Evolutionary conservation across 2,888 invertebrate genomes (phyloP).

Genomic region (Spilosoma lubricipeda): DNA sequence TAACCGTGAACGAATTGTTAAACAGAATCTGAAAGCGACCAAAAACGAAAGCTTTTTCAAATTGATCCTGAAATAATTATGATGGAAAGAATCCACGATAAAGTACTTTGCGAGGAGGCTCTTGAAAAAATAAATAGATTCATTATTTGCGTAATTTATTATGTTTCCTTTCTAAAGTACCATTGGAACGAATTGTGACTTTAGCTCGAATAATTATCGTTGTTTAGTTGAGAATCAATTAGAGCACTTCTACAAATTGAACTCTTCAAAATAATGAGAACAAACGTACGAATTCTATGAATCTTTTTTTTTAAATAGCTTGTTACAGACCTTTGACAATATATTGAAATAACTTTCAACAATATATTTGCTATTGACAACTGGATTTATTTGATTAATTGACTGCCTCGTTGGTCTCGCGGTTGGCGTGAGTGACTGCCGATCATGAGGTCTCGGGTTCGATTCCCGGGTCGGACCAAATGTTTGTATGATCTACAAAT

Average conservation of each 20-base stretch:
- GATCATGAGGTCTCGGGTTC: too few relatives aligned
- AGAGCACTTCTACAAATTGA: conserved; percentile 27
- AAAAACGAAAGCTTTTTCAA: conserved; percentile 62
- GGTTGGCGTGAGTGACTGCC: too few relatives aligned
- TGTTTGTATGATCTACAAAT: too few relatives aligned
- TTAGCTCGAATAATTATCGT: conserved; percentile 24
- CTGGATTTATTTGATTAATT: not conserved
- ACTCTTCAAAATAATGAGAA: conserved; percentile 3
- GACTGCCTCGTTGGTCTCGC: too few relatives aligned
- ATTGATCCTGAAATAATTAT: conserved; percentile 65
- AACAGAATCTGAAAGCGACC: conserved; percentile 59
- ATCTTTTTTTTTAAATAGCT: not conserved
- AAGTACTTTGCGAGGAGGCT: conserved; percentile 44
- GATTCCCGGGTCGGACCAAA: too few relatives aligned
- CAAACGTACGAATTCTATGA: not conserved
- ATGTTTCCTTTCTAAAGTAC: conserved; percentile 24
- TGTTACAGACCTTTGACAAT: too few relatives aligned
- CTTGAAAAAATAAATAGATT: conserved; percentile 52
- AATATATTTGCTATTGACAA: not conserved
- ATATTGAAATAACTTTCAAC: not conserved
- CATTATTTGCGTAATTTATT: conserved; percentile 45
- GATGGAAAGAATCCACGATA: conserved; percentile 41
- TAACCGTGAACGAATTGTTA: conserved; percentile 58
- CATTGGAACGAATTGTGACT: conserved; percentile 25
- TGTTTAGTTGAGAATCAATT: conserved; percentile 5